phyloP scores from a whole-genome alignment of 2,888 invertebrate species.

The Pycnomerus fuliginosus region DNA sequence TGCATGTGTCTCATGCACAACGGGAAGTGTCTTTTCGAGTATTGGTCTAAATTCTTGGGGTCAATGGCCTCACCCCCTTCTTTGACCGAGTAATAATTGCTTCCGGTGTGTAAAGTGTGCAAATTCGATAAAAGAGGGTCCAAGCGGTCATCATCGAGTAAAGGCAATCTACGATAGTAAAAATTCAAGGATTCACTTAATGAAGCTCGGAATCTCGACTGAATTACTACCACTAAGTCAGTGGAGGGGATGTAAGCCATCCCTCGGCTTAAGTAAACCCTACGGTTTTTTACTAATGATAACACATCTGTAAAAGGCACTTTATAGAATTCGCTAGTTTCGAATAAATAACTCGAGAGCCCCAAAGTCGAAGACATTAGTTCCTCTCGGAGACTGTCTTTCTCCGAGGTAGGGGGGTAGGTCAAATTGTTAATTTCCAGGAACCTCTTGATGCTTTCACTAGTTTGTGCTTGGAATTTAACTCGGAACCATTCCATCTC shows the following conservation, averaged over 20 bases:
- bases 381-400: slow-evolving; percentile 60
- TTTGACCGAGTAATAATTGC: slow-evolving; percentile 59
- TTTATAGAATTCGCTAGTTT: slow-evolving; percentile 61
- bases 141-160: slow-evolving; percentile 82
- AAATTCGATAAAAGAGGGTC: slow-evolving; percentile 71
- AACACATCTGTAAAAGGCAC: slow-evolving; percentile 74
- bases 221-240: slow-evolving; percentile 83
- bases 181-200: slow-evolving; percentile 71
- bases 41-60: slow-evolving; percentile 62
- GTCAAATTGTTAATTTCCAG: slow-evolving; percentile 67
- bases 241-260: slow-evolving; percentile 83
- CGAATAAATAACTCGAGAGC: slow-evolving; percentile 59
- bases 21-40: slow-evolving; percentile 84
- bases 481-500: slow-evolving; percentile 89
- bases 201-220: slow-evolving; percentile 70
- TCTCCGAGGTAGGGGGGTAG: slow-evolving; percentile 69
- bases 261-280: slow-evolving; percentile 77
- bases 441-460: slow-evolving; percentile 65
- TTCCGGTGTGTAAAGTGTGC: slow-evolving; percentile 82
- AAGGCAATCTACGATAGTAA: slow-evolving; percentile 67
- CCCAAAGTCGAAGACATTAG: slow-evolving; percentile 63
- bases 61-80: slow-evolving; percentile 51
- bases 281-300: slow-evolving; percentile 77
- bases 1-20: slow-evolving; percentile 95
- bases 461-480: slow-evolving; percentile 65